These are phyloP conservation scores for Fratercula arctica DNA, from an alignment of 2,797 vertebrate species.

Conservation along the genomic window DNA sequence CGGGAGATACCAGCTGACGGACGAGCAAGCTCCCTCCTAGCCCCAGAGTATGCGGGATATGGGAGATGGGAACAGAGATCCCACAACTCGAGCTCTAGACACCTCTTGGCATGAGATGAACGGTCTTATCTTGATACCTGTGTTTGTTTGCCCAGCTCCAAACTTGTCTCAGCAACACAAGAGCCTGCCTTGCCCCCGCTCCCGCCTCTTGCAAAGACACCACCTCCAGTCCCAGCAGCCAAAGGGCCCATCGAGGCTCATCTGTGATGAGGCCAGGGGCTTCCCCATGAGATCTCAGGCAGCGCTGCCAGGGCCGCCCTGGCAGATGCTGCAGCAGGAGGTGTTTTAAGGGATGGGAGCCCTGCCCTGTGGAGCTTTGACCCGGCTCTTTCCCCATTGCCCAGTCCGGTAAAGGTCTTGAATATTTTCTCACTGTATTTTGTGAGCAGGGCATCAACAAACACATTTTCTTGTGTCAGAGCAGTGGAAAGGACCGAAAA, in stretches of 20 bases:
- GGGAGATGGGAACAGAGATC: not conserved
- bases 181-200: not conserved
- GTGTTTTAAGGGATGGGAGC: not conserved
- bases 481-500: not conserved
- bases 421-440: not conserved
- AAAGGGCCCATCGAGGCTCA: not conserved
- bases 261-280: not conserved
- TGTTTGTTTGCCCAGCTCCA: constrained; percentile 29
- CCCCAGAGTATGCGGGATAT: rapidly evolving
- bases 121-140: constrained; percentile 27
- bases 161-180: constrained; percentile 33
- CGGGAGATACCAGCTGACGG: not conserved
- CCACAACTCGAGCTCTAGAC: not conserved
- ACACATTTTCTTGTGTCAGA: not conserved
- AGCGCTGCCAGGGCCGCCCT: not conserved
- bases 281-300: not conserved
- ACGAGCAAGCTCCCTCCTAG: not conserved
- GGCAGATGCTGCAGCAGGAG: rapidly evolving
- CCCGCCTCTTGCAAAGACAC: not conserved
- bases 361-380: not conserved
- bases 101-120: constrained; percentile 10
- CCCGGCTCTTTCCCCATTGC: not conserved
- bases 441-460: not conserved
- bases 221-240: not conserved
- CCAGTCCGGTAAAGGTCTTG: not conserved